These are phyloP conservation scores for Chymomyza procnemis DNA, from an alignment of 2,888 invertebrate genomes.

Conservation along the genomic window DNA sequence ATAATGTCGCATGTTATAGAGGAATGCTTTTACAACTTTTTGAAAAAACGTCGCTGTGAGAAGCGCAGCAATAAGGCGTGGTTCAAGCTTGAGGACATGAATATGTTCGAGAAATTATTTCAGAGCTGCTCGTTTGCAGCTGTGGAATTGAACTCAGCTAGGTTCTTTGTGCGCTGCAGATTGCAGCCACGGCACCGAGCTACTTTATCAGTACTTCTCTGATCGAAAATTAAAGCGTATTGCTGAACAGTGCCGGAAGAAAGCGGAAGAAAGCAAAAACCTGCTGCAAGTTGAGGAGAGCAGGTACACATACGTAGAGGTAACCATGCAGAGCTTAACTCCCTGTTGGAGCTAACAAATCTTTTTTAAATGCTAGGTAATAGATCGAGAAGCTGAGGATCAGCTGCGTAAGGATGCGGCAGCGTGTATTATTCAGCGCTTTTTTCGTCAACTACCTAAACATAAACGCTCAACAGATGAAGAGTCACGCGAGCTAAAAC, in stretches of 20 bases:
- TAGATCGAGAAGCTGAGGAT: conserved; percentile 26
- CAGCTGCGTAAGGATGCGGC: conserved; percentile 26
- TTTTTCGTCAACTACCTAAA: too few relatives aligned
- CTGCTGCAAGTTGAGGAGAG: conserved; percentile 45
- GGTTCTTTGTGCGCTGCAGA: conserved; percentile 68
- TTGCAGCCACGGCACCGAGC: conserved; percentile 67
- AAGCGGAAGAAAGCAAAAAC: conserved; percentile 54
- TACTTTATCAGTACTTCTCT: conserved; percentile 69
- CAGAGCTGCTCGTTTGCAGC: conserved; percentile 70
- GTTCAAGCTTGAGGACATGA: conserved; percentile 64
- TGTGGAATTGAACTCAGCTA: conserved; percentile 65
- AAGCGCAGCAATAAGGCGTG: conserved; percentile 53
- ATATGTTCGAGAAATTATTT: conserved; percentile 73
- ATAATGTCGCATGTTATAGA: conserved; percentile 70
- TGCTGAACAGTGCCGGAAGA: conserved; percentile 29
- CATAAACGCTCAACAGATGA: too few relatives aligned
- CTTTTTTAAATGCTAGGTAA: conserved; percentile 5
- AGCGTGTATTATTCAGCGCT: conserved; percentile 52
- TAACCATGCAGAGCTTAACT: conserved; percentile 8
- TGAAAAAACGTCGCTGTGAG: conserved; percentile 66
- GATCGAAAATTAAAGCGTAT: conserved; percentile 66
- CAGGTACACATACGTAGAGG: conserved; percentile 49
- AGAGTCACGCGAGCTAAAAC: too few relatives aligned
- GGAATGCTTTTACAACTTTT: conserved; percentile 71
- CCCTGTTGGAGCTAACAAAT: neutral